Evolutionary conservation across 2,888 invertebrate species (phyloP).

Genomic region (Spodoptera picta): DNA sequence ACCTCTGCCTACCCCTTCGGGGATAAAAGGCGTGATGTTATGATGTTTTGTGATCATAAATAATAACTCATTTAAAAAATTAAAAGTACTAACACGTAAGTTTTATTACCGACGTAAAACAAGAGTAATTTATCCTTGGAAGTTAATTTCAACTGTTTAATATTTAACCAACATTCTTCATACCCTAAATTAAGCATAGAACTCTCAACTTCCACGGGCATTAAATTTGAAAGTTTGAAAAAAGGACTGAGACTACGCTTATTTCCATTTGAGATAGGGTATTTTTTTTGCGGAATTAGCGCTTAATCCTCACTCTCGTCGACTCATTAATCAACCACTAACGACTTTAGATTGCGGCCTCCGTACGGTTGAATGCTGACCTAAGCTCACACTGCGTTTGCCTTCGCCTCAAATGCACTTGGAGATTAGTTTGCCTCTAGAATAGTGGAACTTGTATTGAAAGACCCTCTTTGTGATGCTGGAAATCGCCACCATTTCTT

Average conservation of each 20-base stretch:
- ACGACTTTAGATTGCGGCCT: conserved; percentile 69
- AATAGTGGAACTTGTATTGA: conserved; percentile 38
- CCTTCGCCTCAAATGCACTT: conserved; percentile 51
- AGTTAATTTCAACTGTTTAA: conserved; percentile 66
- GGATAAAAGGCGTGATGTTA: too few species aligned
- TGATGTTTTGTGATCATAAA: background rate
- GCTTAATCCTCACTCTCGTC: conserved; percentile 70
- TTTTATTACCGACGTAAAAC: conserved; percentile 52
- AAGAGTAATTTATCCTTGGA: conserved; percentile 52
- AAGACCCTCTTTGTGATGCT: conserved; percentile 38
- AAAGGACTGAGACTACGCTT: conserved; percentile 50
- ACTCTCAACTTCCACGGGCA: conserved; percentile 55
- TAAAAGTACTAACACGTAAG: conserved; percentile 39
- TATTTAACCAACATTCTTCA: conserved; percentile 64
- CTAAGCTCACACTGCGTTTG: conserved; percentile 54
- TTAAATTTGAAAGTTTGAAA: conserved; percentile 66
- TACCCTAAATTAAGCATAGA: conserved; percentile 62
- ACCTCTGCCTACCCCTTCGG: too few species aligned
- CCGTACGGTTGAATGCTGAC: conserved; percentile 57
- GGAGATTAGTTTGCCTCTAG: conserved; percentile 43
- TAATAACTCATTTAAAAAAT: conserved; percentile 27
- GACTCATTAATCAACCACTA: conserved; percentile 80
- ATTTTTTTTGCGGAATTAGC: conserved; percentile 72
- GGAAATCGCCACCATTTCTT: conserved; percentile 18
- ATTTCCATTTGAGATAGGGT: conserved; percentile 61